Base-by-base conservation (phyloP, 2,797 vertebrate species). In the Balearica regulorum region DNA sequence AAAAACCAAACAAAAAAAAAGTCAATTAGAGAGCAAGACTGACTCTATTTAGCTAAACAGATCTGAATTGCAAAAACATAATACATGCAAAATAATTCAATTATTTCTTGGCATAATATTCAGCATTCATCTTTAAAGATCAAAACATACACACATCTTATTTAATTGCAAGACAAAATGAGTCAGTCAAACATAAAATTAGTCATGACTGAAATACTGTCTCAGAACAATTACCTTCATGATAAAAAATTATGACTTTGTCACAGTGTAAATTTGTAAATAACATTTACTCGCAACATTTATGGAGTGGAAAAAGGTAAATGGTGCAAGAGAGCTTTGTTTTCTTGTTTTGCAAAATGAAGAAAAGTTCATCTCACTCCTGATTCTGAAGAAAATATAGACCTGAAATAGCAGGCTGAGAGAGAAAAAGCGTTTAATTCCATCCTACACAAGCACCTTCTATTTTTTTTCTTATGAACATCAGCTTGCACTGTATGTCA, bases 131-230 rank as follows among this genome's bases (percentile, higher is more conserved):
- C 83, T 91, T 94, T 82, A 91, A 90, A 91, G 61, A 95, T 85
- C 28, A 93, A 93, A 96, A 89, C 16, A 68, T 54, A 17, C 62
- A 90, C 57, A 86, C 20, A 70, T 80, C 41, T 84, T 88, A 76
- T 71, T 83, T 89, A 95, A 94, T 86, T 73, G 72, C 46, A 95
- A 93, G 65, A 82, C 70, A 97, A 92, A 91, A 94, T 95, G 97
- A 97, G 61, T 97, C 96, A 98, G 43, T 21, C 64, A 55, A 90
- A 78, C 84, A 88, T 20, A 94, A 95, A 97, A 96, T 96, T 96
- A 97, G 90, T 97, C 86, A 90, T 81, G 70, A 94, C 70, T 95
- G 79, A 96, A 96, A 97, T 61, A 92, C 65, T 87, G 41, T 87
- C 65, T 94, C 68, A 78, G 89, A 97, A 90, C 68, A 97, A 96